A percentile compares a stretch with the other conserved stretches of the same genome.
Evolutionary conservation across 2,113 vertebrate genomes (phyloP).

Genomic region (Clinocottus analis): DNA sequence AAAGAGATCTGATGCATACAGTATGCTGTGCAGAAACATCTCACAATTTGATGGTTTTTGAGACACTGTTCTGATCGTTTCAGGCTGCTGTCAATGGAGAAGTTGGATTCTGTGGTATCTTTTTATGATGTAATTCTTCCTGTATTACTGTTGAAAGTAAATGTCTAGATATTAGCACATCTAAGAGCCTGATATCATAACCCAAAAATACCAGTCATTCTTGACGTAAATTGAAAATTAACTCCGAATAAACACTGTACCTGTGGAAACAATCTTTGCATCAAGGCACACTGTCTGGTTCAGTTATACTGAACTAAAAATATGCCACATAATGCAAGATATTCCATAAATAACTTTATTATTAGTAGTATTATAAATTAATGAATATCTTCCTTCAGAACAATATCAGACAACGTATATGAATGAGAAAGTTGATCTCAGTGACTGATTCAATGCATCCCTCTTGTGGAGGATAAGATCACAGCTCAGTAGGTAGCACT

Average conservation of each 20-base stretch:
- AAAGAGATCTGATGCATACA: neutral
- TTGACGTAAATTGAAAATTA: neutral
- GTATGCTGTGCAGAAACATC: neutral
- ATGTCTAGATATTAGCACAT: neutral
- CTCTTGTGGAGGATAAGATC: neutral
- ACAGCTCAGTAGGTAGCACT: conserved; percentile 9
- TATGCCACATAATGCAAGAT: neutral
- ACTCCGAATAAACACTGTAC: neutral
- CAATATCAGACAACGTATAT: conserved; percentile 5
- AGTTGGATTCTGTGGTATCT: neutral
- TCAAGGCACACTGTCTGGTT: neutral
- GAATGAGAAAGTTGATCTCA: conserved; percentile 9
- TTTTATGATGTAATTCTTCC: neutral
- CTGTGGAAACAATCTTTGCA: neutral
- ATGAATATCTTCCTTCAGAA: neutral
- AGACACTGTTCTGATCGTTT: neutral
- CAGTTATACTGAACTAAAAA: neutral
- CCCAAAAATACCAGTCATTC: neutral
- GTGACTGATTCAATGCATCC: conserved; percentile 2
- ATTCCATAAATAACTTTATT: neutral
- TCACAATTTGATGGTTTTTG: neutral
- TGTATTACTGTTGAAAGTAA: neutral
- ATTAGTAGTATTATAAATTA: too few relatives aligned
- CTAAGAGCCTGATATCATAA: neutral
- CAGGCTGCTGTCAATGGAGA: neutral